Evolutionary conservation across 2,113 vertebrate species (phyloP), one percentile per base, ranked within the genome.

Genomic region (Perccottus glenii): DNA sequence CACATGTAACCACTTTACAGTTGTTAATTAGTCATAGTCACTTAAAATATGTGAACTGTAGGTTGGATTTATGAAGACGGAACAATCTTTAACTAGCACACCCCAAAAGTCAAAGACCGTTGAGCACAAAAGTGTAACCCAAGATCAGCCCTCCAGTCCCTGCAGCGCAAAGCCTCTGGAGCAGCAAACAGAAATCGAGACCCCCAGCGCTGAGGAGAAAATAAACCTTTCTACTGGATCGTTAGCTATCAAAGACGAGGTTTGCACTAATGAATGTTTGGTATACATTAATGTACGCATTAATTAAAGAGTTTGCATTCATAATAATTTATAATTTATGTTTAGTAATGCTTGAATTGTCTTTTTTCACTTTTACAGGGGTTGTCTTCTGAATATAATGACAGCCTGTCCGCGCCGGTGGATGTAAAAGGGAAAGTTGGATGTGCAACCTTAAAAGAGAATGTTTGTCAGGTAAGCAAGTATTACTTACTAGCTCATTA

Each of bases 361-460:
- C 19, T 44, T 11, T 62, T 5, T 33, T 65, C 11, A 9, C 62
- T 27, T 60, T 9, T 57, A 3, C 11, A 91, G 92, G 88, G 65
- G 59, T 70, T 77, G 35, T 68, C 65, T 46, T 49, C 59, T 42
- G 16, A 71, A 66, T 52, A 78, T 62, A 85, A 73, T 45, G 86
- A 90, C 53, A 74, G 67, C 66, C 89, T 92, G 6, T 89, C 91
- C 11, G 85, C 90, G 42, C 94, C 93, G 48, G 85, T 91, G 0
- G 95, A 98, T 55, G 86, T 78, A 90, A 94, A 91, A 94, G 91
- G 85, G 53, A 96, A 94, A 78, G 94, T 95, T 45, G 95, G 97
- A 78, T 93, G 94, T 71, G 91, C 96, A 6, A 93, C 95, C 9
- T 90, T 97, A 71, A 99, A 98, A 90, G 98, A 99, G 90, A 99